Evolutionary conservation across 2,113 vertebrate genomes (phyloP).

Genomic region (Nycticorax nycticorax): DNA sequence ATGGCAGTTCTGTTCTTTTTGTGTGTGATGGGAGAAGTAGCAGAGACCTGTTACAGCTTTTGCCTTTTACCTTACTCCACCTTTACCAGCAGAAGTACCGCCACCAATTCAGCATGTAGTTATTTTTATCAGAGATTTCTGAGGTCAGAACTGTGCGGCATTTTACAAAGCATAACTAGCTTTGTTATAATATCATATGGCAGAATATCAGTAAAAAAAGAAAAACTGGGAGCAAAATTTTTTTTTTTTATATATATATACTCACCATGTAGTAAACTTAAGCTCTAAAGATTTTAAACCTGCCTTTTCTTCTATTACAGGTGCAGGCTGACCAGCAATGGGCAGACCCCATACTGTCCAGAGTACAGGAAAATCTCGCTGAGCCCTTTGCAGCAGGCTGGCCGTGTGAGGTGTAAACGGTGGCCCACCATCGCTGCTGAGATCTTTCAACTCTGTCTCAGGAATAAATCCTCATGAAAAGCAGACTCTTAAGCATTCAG

Average conservation of each 20-base stretch:
- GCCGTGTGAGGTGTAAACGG: not conserved
- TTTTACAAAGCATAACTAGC: not conserved
- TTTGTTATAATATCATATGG: not conserved
- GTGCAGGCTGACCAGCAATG: not conserved
- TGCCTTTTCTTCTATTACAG: not conserved
- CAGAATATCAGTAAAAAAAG: not conserved
- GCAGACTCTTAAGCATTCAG: not conserved
- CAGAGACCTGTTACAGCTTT: not conserved
- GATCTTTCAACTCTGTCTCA: not conserved
- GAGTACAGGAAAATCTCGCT: not conserved
- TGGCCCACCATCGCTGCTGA: not conserved
- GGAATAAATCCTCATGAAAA: not conserved
- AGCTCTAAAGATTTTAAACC: not conserved
- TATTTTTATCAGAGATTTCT: not conserved
- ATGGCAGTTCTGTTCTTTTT: not conserved
- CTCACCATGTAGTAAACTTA: not conserved
- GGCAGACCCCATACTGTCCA: not conserved
- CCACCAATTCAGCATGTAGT: not conserved
- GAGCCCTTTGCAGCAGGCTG: not conserved
- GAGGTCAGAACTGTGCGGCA: not conserved
- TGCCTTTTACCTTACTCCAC: not conserved
- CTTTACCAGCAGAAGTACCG: not conserved
- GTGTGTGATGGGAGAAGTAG: not conserved
- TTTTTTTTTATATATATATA: not conserved
- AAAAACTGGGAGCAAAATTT: not conserved